These are phyloP conservation scores for Akabosia matsudoensis DNA, from an alignment of 1,140 invertebrate species.

Conservation along the genomic window DNA sequence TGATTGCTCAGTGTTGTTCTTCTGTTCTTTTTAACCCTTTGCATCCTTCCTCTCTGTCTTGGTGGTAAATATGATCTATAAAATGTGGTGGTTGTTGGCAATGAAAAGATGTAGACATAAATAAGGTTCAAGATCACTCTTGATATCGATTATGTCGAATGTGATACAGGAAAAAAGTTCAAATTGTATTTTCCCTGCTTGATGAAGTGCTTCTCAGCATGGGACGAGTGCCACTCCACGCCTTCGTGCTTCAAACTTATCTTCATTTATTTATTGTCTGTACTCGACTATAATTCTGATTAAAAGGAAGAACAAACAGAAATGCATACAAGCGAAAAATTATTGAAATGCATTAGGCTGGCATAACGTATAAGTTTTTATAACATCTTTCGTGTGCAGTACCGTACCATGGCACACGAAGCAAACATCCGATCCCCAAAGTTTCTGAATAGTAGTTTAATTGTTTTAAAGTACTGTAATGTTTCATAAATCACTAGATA, in stretches of 20 bases:
- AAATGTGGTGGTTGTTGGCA: background rate
- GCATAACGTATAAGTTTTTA: background rate
- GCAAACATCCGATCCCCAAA: no score
- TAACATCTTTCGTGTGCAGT: no score
- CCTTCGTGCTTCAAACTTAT: conserved; percentile 1
- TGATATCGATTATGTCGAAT: background rate
- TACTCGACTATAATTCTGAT: no score
- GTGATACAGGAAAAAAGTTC: background rate
- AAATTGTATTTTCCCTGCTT: conserved; percentile 17
- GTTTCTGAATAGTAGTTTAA: no score
- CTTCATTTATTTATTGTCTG: background rate
- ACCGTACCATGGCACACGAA: no score
- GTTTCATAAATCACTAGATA: no score
- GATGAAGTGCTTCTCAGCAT: conserved; percentile 18
- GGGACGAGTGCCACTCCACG: conserved; percentile 14
- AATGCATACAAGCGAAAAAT: background rate
- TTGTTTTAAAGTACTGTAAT: no score
- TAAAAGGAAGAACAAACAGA: no score
- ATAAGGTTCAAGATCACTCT: background rate
- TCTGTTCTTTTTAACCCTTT: conserved; percentile 2
- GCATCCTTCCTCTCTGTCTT: background rate
- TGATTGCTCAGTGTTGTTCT: no score
- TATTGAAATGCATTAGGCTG: background rate
- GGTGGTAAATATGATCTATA: conserved; percentile 13
- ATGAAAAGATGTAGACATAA: background rate